These are phyloP conservation scores for Megaleporinus macrocephalus DNA, from an alignment of 2,113 vertebrate genomes.

Conservation along the genomic window DNA sequence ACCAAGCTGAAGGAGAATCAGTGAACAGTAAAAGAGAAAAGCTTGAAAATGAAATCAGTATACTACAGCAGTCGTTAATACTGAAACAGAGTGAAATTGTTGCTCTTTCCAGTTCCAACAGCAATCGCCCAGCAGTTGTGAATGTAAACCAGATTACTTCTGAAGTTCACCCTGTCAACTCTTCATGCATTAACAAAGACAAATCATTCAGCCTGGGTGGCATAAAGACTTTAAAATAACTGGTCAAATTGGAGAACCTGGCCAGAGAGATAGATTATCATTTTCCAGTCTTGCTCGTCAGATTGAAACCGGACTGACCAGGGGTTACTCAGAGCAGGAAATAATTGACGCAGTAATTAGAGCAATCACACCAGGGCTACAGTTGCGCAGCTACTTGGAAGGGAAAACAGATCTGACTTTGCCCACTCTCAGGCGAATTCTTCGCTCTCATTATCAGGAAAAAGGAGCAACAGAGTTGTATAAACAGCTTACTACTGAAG, in stretches of 20 bases:
- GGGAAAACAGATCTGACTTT: neutral
- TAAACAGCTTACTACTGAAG: neutral
- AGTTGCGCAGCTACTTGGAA: neutral
- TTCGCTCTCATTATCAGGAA: slow-evolving; percentile 9
- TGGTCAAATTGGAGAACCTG: neutral
- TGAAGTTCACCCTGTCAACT: neutral
- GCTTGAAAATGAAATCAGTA: neutral
- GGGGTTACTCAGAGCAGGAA: neutral
- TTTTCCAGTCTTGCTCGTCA: neutral
- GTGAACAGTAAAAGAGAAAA: neutral
- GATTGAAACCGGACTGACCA: too few relatives aligned
- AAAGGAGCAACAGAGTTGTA: slow-evolving; percentile 7
- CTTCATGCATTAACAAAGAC: too few relatives aligned
- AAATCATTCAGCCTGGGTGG: too few relatives aligned
- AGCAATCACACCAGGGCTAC: neutral
- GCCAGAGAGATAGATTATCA: neutral
- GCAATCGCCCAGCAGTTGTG: neutral
- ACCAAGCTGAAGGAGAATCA: neutral
- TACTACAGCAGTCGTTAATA: neutral
- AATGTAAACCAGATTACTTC: neutral
- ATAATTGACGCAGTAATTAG: neutral
- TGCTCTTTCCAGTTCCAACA: neutral
- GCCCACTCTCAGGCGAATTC: slow-evolving; percentile 5
- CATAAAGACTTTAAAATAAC: neutral
- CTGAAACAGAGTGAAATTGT: neutral